Percentiles rank a stretch among this genome's conserved stretches.
These are phyloP conservation scores for Poecilobothrus nobilitatus DNA, from an alignment of 2,888 invertebrate genomes.

Conservation along the genomic window DNA sequence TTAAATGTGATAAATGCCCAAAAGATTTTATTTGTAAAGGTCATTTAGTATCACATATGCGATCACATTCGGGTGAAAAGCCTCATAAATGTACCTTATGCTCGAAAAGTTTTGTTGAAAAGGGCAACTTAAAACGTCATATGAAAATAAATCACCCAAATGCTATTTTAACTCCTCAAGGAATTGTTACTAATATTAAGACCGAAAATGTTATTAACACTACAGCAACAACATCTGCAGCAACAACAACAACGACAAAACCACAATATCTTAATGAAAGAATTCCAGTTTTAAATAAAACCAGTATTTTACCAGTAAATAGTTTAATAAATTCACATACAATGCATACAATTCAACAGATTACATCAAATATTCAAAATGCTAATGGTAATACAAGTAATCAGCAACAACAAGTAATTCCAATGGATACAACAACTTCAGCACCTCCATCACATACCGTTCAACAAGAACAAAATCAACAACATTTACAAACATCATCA, in stretches of 20 bases:
- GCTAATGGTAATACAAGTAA: constrained; percentile 27
- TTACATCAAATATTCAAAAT: constrained; percentile 36
- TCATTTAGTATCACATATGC: constrained; percentile 71
- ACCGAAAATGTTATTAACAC: constrained; percentile 23
- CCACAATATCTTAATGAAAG: constrained; percentile 21
- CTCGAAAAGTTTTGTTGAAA: constrained; percentile 70
- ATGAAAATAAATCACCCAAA: constrained; percentile 60
- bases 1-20: constrained; percentile 73
- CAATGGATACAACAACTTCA: constrained; percentile 40
- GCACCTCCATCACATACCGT: constrained; percentile 42
- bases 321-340: constrained; percentile 39
- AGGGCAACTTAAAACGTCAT: constrained; percentile 68
- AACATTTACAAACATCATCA: constrained; percentile 28
- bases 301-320: constrained; percentile 22
- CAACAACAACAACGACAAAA: constrained; percentile 14
- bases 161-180: constrained; percentile 43
- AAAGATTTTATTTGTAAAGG: constrained; percentile 83
- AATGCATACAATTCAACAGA: constrained; percentile 44
- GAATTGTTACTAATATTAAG: constrained; percentile 41
- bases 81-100: constrained; percentile 59
- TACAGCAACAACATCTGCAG: not conserved
- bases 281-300: constrained; percentile 20
- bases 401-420: constrained; percentile 28
- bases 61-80: constrained; percentile 60
- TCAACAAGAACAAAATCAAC: constrained; percentile 31